Conservation (phyloP, 2,797 vertebrate species). For the Apodemus agrarius region DNA sequence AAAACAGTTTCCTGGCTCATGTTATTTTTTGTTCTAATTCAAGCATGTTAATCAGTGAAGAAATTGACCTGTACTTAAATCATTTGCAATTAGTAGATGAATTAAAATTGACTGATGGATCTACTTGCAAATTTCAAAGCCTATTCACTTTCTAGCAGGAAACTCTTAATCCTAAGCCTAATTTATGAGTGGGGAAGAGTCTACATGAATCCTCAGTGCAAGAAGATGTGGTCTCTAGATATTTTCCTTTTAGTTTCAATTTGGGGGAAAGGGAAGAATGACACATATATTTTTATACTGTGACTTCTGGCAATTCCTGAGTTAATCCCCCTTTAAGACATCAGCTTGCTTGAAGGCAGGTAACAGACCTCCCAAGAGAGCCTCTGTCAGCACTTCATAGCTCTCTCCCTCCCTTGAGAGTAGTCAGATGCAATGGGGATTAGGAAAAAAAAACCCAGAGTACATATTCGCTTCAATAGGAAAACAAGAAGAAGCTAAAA, state of each 20-base stretch:
- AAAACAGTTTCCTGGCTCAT: not conserved
- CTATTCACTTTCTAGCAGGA: conserved; percentile 45
- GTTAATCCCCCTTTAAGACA: conserved; percentile 61
- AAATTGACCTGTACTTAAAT: not conserved
- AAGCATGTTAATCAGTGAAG: not conserved
- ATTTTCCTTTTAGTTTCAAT: not conserved
- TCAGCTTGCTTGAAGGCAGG: conserved; percentile 48
- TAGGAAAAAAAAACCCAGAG: not conserved
- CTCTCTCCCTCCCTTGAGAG: conserved; percentile 61
- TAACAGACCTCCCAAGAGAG: conserved; percentile 57
- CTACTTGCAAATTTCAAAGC: conserved; percentile 35
- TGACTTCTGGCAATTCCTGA: conserved; percentile 20
- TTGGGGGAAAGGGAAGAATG: not conserved
- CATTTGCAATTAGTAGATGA: not conserved
- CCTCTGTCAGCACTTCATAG: conserved; percentile 60
- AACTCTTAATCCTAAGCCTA: conserved; percentile 15
- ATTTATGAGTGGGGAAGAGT: not conserved
- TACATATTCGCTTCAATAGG: conserved; percentile 50
- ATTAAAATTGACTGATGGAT: conserved; percentile 42
- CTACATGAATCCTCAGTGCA: not conserved
- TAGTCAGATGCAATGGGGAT: conserved; percentile 52
- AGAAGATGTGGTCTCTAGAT: not conserved
- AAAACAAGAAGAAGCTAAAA: conserved; percentile 55
- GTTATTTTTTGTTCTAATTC: conserved; percentile 12
- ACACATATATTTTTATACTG: not conserved